Base-by-base conservation (phyloP, 2,888 invertebrate genomes). In the Conistra vaccinii region DNA sequence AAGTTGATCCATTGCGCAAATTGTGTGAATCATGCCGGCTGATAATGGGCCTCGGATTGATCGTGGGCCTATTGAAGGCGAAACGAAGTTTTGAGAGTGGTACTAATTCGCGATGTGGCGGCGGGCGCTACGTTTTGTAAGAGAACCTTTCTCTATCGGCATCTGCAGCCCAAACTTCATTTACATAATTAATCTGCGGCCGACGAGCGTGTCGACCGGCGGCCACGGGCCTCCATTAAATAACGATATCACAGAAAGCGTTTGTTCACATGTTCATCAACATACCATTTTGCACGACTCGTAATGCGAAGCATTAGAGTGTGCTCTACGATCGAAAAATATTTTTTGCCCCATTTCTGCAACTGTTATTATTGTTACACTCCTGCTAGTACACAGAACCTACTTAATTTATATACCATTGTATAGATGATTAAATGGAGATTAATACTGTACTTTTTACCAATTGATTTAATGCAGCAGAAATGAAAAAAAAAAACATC, bases 181-280 rank as follows among this genome's bases (percentile, higher is more conserved):
- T 93, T 93, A 91, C 93, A 93, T 94, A 94, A 94, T 93, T 93
- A 94, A 94, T 95, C 93, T 92, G 90, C 83, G 91, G 87, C 88
- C 85, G 82, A 87, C 88, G 87, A 88, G 87, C 87, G 87, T 85
- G 89, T 86, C 87, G 88, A 89, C 88, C 68, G 88, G 84, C 86
- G 87, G 89, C 86, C 17, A 20, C 90, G 89, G 85, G 85, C 84
- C 89, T 89, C 88, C 89, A 92, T 93, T 93, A 91, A 92, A 92
- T 90, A 89, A 88, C 80, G 71, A 83, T 81, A 84, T 85, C 82
- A 76, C 68, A 68, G 76, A 66, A 68, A 67, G 61, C 63, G 72
- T 69, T 76, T 62, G 70, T 76, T 69, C 71, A 80, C 66, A 72
- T 75, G 63, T 58, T 75, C 61, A 61, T 73, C 65, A 71, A 45